Evolutionary conservation across 2,113 vertebrate genomes (phyloP), one percentile per base, ranked within the genome.

Genomic region (Notothenia rossii): DNA sequence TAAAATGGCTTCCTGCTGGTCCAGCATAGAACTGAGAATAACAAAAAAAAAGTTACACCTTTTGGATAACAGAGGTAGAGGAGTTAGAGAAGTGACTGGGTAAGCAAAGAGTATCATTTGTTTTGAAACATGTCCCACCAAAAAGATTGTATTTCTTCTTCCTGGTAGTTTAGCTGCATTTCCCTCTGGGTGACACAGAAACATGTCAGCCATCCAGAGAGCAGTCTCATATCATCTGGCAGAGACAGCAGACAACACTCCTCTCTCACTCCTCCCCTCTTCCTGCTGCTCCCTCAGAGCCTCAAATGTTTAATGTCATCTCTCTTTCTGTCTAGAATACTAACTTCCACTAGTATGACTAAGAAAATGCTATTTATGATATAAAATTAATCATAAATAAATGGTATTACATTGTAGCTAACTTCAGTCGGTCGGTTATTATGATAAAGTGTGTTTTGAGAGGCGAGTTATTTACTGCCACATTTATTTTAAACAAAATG

Each of bases 61-160:
- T 45, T 14, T 72, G 54, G n/a, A 45, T 50, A 25, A 65, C 12
- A 48, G 66, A 73, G 46, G 17, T 18, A 54, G 8, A 4, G n/a
- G 56, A 76, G 67, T 36, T 72, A 51, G 61, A 78, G 33, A 78
- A 81, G 77, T 59, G 64, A 55, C 73, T 10, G 46, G 1, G 6
- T 49, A 11, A 11, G 60, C 40, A 76, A 18, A 62, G 60, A 0
- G 2, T 40, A 46, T 77, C 22, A 66, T 75, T 3, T 67, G 74
- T 55, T 59, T 56, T 49, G 29, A 70, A 40, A 54, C 54, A 79
- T 62, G 79, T 63, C 25, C 40, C 46, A 33, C 22, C 20, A 75
- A 12, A 46, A 69, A 70, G 43, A 69, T 1, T 67, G 7, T 9
- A 45, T 56, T 60, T 78, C 55, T 75, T 58, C 65, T 22, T 78